Evolutionary conservation across 2,797 vertebrate species (phyloP), one percentile per base, ranked within the genome.

Genomic region (Pampus argenteus): DNA sequence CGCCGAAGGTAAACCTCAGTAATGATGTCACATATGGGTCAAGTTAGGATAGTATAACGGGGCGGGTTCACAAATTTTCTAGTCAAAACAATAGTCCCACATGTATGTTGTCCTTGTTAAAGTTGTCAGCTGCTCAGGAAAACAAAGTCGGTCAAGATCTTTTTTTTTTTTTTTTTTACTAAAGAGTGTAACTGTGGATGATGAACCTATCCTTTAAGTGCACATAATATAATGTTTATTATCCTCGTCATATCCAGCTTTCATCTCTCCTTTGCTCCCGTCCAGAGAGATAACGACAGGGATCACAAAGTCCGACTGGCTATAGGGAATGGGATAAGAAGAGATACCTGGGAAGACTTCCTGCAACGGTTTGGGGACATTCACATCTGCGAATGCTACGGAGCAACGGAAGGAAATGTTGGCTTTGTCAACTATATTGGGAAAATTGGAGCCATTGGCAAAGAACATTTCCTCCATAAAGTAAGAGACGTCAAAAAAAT

Each of bases 321-420:
- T 0, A 0, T 96, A 0, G 97, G 96, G 9, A 97, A 97, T 5
- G 96, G 96, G 29, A 60, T 96, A 1, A 90, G 96, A 48, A 63
- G 70, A 2, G 95, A 97, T 42, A 91, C 94, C 31, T 97, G 97
- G 97, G 83, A 49, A 15, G 93, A 97, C 20, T 97, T 97, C 68
- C 58, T 95, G 76, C 67, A 76, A 59, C 93, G 96, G 49, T 97
- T 96, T 76, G 97, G 97, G 28, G 84, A 95, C 58, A 88, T 97
- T 65, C 34, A 15, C 0, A 84, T 97, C 68, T 89, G 86, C 22
- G 96, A 98, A 80, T 95, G 94, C 76, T 97, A 98, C 5, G 96
- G 94, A 13, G 84, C 96, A 0, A 97, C 97, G 0, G 96, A 98
- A 84, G 95, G 95, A 81, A 97, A 96, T 54, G 2, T 95, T 0